Base-by-base conservation (phyloP, 2,113 vertebrate genomes). In the Hystrix cristata region DNA sequence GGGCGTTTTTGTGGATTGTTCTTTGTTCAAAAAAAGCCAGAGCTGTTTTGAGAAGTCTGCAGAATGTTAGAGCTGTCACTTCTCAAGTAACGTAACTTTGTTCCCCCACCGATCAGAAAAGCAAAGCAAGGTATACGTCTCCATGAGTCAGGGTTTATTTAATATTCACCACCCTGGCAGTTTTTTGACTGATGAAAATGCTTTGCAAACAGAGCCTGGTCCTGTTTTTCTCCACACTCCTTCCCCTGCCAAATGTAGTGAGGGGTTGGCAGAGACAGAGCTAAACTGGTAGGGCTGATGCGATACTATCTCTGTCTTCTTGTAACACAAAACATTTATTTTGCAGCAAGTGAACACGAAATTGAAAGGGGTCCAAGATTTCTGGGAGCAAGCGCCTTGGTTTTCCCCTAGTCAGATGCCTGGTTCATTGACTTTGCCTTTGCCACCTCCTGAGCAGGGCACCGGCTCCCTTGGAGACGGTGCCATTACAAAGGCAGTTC, bases 131-230 rank as follows among this genome's bases (percentile, higher is more conserved):
- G 98, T 97, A 96, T 95, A 85, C 8, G 89, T 95, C 96, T 98
- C 91, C 64, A 18, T 83, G 97, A 98, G 96, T 97, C 97, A 94
- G 95, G 91, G 84, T 98, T 98, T 98, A 96, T 96, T 97, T 96
- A 94, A 95, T 97, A 94, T 86, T 97, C 98, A 89, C 97, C 91
- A 88, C 74, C 48, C 94, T 69, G 80, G 91, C 97, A 97, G 95
- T 43, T 97, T 95, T 96, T 60, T 98, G 97, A 98, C 96, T 93
- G 97, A 96, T 98, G 98, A 95, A 97, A 98, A 98, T 96, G 90
- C 94, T 97, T 97, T 97, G 97, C 96, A 97, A 98, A 97, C 96
- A 98, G 97, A 97, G 90, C 88, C 71, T 67, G 71, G 95, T 96
- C 96, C 94, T 97, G 97, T 96, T 97, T 96, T 97, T 79, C 96